Evolutionary conservation across 1,140 invertebrate genomes (phyloP), one percentile per base, ranked within the genome.

Genomic region (Drosophila gunungcola): DNA sequence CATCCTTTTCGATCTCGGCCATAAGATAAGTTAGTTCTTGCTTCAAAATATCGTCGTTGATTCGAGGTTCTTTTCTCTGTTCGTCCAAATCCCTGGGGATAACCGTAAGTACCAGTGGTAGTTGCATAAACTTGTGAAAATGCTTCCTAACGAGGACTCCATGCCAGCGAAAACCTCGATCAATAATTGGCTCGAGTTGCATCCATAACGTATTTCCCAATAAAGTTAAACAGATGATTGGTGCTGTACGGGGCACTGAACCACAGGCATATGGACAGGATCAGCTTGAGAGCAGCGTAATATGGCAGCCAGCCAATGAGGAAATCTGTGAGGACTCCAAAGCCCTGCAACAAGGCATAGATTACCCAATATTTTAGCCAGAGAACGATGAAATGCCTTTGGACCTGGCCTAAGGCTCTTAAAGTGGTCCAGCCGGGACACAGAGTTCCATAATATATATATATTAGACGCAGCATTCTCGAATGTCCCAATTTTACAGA

Each of bases 301-400:
- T 9, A 11, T 3, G 9, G 7, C 5, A 32, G 12, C 2, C 36
- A 16, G 9, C 11, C 36, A 0, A 51, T 11, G 0, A 51, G 12
- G 5, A 27, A 9, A 9, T 68, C 60, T 2, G 64, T 52, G 0
- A 65, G 9, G 21, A 4, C 32, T 1, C 29, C 60, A 10, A 68
- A 4, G 12, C 6, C 64, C 61, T 65, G 60, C 4, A 68, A n/a
- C 6, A 68, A 13, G 10, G 64, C 29, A 10, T 36, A 51, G 7
- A 68, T 51, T 2, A 68, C 61, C 64, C 64, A 68, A 2, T 68
- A 68, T 34, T 27, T 64, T 0, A 68, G 60, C 64, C 64, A 68
- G 4, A 65, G 21, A 7, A 11, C 34, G 21, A 52, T 36, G 1
- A 4, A 3, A 11, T 43, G 10, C 3, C n/a, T 34, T 6, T 36